phyloP scores from a whole-genome alignment of 2,113 vertebrate genomes.

The Danio rerio region GRCz12tu NC_133185.1:36044001-36044500 shows the following conservation, averaged over 20 bases:
- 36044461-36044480: no score
- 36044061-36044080: slow-evolving; percentile 11
- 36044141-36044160: background rate
- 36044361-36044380: no score
- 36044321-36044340: no score
- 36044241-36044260: background rate
- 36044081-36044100: background rate
- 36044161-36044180: background rate
- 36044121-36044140: background rate
- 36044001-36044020: slow-evolving; percentile 27
- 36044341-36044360: no score
- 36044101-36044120: background rate
- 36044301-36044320: background rate
- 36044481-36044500: no score
- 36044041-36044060: slow-evolving; percentile 41
- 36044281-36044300: background rate
- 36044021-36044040: slow-evolving; percentile 7
- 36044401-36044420: no score
- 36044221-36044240: background rate
- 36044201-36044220: no score
- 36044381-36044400: no score
- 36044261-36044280: background rate
- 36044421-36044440: no score
- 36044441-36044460: no score
- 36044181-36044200: background rate